Base-by-base conservation (phyloP, 2,797 vertebrate genomes). In the Siniperca obscura region DNA sequence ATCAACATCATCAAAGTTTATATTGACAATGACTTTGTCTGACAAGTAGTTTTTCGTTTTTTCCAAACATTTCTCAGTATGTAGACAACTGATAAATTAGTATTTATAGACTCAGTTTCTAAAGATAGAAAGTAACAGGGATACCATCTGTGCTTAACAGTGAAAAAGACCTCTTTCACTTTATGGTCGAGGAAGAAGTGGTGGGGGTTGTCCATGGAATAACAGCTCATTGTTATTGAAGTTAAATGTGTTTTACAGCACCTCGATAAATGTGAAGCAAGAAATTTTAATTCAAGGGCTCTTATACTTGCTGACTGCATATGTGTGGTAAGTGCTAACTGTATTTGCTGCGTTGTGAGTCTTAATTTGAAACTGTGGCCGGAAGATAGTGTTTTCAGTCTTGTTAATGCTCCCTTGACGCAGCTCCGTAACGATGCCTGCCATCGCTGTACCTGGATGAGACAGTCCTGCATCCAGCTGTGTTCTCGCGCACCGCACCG, bases 361-460 rank as follows among this genome's bases (percentile, higher is more conserved):
- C 30, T 87, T 89, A 87, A 48, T 83, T 79, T 89, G 85, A 85
- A 81, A 85, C 13, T 25, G 22, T 56, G 14, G 4, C 74, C 81
- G 79, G 76, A 81, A 85, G 16, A 40, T 0, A 0, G 19, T 42
- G 46, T 17, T 4, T 17, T 14, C 1, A 6, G 55, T 9, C 1
- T 38, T 2, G 22, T 50, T 36, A 1, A n/a, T 2, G 7, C 27
- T 7, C 17, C 25, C 34, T 81, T 87, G 11, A 86, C 83, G 60
- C 60, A 79, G 71, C 81, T 57, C 61, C 42, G 50, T 70, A 30
- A 16, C 59, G 76, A 77, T 83, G 80, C 65, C 55, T 67, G 30
- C 71, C 64, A 56, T 76, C 82, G 38, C 69, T 22, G 53, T 84
- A 91, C 85, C 86, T 90, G 85, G 72, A 88, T 80, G 79, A 89